A percentile compares a stretch with the other conserved stretches of the same genome.
These are phyloP conservation scores for Muscicapa adusta DNA, from an alignment of 2,113 vertebrate species.

Conservation along the genomic window DNA sequence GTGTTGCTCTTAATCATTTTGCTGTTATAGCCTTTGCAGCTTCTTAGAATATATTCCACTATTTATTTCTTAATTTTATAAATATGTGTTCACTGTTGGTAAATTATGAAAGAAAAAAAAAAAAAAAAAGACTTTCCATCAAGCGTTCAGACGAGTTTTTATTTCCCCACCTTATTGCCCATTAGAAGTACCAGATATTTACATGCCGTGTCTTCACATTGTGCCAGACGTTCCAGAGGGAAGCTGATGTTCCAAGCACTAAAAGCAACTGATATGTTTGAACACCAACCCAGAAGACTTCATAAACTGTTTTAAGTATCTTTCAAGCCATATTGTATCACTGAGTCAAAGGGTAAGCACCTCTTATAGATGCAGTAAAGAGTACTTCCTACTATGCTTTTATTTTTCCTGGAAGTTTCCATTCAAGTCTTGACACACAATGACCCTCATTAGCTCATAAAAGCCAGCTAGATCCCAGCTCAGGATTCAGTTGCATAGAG, in stretches of 20 bases:
- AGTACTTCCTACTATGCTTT: neutral
- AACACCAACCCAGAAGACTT: neutral
- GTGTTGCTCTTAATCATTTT: neutral
- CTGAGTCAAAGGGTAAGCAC: constrained; percentile 5
- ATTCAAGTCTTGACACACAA: neutral
- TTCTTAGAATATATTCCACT: neutral
- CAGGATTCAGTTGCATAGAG: neutral
- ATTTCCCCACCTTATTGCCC: neutral
- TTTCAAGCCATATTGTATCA: neutral
- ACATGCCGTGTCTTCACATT: neutral
- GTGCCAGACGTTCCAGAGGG: neutral
- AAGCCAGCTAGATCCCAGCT: neutral
- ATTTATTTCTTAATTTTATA: neutral
- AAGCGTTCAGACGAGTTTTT: neutral
- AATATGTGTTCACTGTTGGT: neutral
- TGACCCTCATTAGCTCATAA: neutral
- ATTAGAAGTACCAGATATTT: neutral
- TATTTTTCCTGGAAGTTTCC: constrained; percentile 20
- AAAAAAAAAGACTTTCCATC: neutral
- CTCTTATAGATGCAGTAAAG: neutral
- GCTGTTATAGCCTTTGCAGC: neutral
- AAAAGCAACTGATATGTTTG: neutral
- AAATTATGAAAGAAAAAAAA: neutral
- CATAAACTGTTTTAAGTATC: neutral
- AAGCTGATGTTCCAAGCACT: accelerated